Percentiles rank a stretch among this genome's conserved stretches.
Evolutionary conservation across 2,888 invertebrate species (phyloP).

Genomic region (Aphodius sticticus): DNA sequence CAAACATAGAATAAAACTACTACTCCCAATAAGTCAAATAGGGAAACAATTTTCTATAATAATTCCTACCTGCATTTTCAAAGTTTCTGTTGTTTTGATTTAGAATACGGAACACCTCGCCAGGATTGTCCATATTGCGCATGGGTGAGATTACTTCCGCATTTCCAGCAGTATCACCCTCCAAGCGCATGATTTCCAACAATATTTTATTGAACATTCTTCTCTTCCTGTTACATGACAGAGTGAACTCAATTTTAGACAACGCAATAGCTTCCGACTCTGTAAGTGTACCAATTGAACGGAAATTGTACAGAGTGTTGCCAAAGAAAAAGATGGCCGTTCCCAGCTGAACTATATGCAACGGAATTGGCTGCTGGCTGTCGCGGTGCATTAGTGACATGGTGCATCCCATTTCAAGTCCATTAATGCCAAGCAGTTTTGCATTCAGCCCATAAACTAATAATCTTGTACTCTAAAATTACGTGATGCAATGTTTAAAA

Average conservation of each 20-base stretch:
- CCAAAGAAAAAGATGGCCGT: slow-evolving; percentile 44
- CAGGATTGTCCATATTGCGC: slow-evolving; percentile 63
- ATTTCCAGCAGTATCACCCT: slow-evolving; percentile 60
- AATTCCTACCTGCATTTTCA: slow-evolving; percentile 59
- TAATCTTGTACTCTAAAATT: slow-evolving; percentile 35
- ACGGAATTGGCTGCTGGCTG: slow-evolving; percentile 35
- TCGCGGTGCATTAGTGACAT: slow-evolving; percentile 39
- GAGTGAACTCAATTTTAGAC: slow-evolving; percentile 62
- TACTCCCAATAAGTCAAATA: too few species aligned
- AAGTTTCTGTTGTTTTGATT: slow-evolving; percentile 64
- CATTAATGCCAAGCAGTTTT: slow-evolving; percentile 37
- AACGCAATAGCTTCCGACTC: slow-evolving; percentile 64
- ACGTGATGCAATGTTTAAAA: background rate
- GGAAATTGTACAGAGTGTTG: slow-evolving; percentile 43
- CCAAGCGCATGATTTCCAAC: slow-evolving; percentile 63
- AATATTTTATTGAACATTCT: slow-evolving; percentile 67
- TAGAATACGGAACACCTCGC: slow-evolving; percentile 66
- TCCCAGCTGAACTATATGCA: slow-evolving; percentile 41
- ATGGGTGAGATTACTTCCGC: slow-evolving; percentile 66
- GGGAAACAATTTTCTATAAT: too few species aligned
- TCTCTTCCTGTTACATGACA: slow-evolving; percentile 65
- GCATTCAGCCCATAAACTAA: slow-evolving; percentile 38
- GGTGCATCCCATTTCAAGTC: slow-evolving; percentile 39
- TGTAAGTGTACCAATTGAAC: slow-evolving; percentile 42
- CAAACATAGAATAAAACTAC: too few species aligned